Conservation (phyloP, 2,888 invertebrate genomes). For the Drosophila neonasuta region DNA sequence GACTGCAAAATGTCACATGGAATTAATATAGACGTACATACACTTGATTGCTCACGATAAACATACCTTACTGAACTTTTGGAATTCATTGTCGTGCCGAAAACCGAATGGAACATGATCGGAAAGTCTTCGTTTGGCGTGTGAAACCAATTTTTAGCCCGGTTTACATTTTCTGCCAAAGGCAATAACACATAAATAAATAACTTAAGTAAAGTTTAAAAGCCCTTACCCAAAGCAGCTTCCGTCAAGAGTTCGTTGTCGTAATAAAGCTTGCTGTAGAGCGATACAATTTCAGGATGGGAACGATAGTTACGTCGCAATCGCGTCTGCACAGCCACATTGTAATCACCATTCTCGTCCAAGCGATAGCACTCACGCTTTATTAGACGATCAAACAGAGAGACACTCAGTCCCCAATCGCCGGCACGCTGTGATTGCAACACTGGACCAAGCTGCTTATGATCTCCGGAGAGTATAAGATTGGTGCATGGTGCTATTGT, state of each 20-base stretch:
- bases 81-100: conserved; percentile 83
- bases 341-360: conserved; percentile 74
- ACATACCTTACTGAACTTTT: conserved; percentile 64
- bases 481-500: conserved; percentile 81
- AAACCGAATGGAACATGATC: conserved; percentile 85
- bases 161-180: conserved; percentile 57
- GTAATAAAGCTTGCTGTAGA: conserved; percentile 90
- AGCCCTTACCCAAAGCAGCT: conserved; percentile 59
- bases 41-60: background rate
- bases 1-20: conserved; percentile 78
- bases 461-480: conserved; percentile 88
- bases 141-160: conserved; percentile 78
- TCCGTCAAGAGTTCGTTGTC: conserved; percentile 84
- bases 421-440: conserved; percentile 81
- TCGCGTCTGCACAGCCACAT: conserved; percentile 87
- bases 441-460: conserved; percentile 88
- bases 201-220: background rate
- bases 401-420: conserved; percentile 80
- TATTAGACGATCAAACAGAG: conserved; percentile 88
- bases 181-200: background rate
- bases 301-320: conserved; percentile 89
- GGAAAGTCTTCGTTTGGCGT: conserved; percentile 83
- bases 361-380: conserved; percentile 81
- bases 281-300: conserved; percentile 85
- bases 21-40: background rate